phyloP scores from a whole-genome alignment of 2,888 invertebrate genomes.

The Arenicola marina region DNA sequence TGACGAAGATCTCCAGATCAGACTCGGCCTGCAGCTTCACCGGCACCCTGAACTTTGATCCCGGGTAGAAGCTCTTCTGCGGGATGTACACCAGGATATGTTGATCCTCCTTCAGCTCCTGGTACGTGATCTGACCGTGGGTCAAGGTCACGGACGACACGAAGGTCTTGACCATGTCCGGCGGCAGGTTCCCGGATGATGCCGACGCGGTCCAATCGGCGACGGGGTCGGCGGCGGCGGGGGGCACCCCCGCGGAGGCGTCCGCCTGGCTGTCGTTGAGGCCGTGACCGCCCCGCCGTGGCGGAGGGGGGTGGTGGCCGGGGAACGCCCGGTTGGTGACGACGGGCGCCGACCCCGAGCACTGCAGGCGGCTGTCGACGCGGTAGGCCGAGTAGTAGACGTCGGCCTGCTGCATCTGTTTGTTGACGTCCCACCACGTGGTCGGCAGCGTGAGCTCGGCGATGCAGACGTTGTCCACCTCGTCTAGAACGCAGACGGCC shows the following conservation, averaged over 20 bases:
- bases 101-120: constrained; percentile 82
- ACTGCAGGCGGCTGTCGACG: constrained; percentile 48
- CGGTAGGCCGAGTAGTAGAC: constrained; percentile 83
- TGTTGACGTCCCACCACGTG: constrained; percentile 75
- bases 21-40: constrained; percentile 72
- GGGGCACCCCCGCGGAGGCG: neutral
- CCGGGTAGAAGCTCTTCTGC: constrained; percentile 85
- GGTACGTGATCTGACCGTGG: constrained; percentile 64
- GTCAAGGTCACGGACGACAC: constrained; percentile 27
- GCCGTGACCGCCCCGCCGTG: neutral
- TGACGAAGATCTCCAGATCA: constrained; percentile 74
- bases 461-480: constrained; percentile 80
- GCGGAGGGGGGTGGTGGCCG: neutral
- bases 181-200: no score
- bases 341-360: constrained; percentile 37
- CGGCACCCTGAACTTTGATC: constrained; percentile 86
- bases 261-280: neutral
- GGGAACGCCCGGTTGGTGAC: neutral
- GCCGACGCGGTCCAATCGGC: neutral
- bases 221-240: no score
- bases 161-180: constrained; percentile 10
- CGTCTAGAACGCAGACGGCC: constrained; percentile 87
- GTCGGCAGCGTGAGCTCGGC: constrained; percentile 86
- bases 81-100: constrained; percentile 84
- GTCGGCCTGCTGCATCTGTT: constrained; percentile 67